Evolutionary conservation across 2,797 vertebrate species (phyloP), one percentile per base, ranked within the genome.

Genomic region (Rhabdomys pumilio): DNA sequence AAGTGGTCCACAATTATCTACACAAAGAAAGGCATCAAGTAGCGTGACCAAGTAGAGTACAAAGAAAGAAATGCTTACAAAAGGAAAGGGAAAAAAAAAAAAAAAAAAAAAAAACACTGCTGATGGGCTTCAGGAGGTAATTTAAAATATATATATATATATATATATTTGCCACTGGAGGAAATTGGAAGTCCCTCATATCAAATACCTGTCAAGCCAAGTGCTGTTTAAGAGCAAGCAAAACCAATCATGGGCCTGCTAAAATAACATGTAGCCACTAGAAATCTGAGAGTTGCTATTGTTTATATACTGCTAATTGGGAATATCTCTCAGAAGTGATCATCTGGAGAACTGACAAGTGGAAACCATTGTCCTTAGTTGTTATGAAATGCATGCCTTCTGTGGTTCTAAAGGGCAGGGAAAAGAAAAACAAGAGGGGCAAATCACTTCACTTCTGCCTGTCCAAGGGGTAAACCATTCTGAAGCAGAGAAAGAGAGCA

Each of bases 31-130:
- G 65, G 26, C 47, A 76, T 76, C n/a, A 65, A 88, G 29, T 77
- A 79, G 8, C 92, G 81, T 79, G 57, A 79, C 29, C 82, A 91
- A 91, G 4, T 19, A 75, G 59, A 89, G 44, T 77, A 95, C 94
- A 91, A 96, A 67, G 24, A 91, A 96, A 67, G 34, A 72, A 95
- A 41, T 84, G 47, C 65, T 91, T 57, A 92, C 61, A 93, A 93
- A 91, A 10, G 65, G 38, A 2, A 38, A 38, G n/a, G n/a, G n/a
- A 38, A 38, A 38, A 38, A 38, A 38, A 38, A 38, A 38, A 38
- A 38, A 38, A 38, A 38, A 38, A 38, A 38, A 38, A 38, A 38
- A 38, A 38, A 38, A 38, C 38, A 38, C 38, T 38, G 2, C 38
- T 38, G 38, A n/a, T 80, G 34, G 34, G 24, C 77, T 79, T 92